These are phyloP conservation scores for Epizoanthus rinbou DNA, from an alignment of 92 coral and sea anemone genomes.

Conservation along the genomic window DNA sequence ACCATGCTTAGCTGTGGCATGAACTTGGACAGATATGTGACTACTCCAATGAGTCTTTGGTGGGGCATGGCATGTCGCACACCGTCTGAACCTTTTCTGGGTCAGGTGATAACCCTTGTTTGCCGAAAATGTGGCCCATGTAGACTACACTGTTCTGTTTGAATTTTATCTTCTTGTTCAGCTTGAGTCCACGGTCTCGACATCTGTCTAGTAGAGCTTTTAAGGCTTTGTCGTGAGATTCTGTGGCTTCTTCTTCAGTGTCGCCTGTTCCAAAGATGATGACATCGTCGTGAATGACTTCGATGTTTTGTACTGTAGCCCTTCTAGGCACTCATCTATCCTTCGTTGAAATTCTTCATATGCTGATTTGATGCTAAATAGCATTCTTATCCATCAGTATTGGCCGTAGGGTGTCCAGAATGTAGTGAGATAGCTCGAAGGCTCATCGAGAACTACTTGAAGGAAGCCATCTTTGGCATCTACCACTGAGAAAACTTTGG, in stretches of 20 bases:
- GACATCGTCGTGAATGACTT: constrained; percentile 47
- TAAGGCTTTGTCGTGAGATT: constrained; percentile 40
- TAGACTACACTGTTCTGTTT: constrained; percentile 43
- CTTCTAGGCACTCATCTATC: constrained; percentile 54
- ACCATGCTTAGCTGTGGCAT: constrained; percentile 56
- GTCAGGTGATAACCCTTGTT: constrained; percentile 55
- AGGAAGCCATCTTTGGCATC: constrained; percentile 63
- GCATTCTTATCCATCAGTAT: constrained; percentile 55
- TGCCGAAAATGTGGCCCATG: constrained; percentile 48
- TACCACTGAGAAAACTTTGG: constrained; percentile 41
- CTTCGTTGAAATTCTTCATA: constrained; percentile 65
- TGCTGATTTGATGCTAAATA: constrained; percentile 45
- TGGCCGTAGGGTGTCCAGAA: constrained; percentile 45
- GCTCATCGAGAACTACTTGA: constrained; percentile 57
- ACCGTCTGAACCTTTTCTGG: constrained; percentile 50
- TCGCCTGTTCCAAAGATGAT: constrained; percentile 47
- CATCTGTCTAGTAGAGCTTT: constrained; percentile 55
- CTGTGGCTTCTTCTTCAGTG: constrained; percentile 35
- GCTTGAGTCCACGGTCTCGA: constrained; percentile 55
- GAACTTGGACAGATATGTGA: constrained; percentile 52
- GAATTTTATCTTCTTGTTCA: constrained; percentile 54
- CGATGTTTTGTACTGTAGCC: constrained; percentile 35
- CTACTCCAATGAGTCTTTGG: constrained; percentile 56
- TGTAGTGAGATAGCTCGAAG: constrained; percentile 53
- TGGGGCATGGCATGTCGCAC: constrained; percentile 50